Base-by-base conservation (phyloP, 2,113 vertebrate genomes). In the Manacus vitellinus region DNA sequence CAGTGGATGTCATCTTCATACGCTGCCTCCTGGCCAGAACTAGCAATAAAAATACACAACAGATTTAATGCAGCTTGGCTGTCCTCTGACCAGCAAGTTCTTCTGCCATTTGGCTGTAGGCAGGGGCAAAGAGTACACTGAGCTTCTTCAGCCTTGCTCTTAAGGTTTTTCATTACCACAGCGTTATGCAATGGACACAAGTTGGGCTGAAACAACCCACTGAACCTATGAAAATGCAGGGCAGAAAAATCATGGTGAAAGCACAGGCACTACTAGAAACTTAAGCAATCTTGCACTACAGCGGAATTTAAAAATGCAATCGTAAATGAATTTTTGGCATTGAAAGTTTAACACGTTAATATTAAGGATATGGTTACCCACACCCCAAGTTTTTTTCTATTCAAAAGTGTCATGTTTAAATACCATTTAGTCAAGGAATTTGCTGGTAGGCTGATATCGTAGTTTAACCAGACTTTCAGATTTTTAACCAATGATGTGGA, bases 11-110 rank as follows among this genome's bases (percentile, higher is more conserved):
- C 85, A 86, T 90, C 78, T 77, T 80, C 13, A 3, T 80, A n/a
- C 55, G 39, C 30, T 72, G 56, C 85, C 79, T 84, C 87, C 88
- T 44, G 55, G 95, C 39, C 55, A 90, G 72, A 88, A 28, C 23
- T 58, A 94, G 54, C 37, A 88, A 54, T 65, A 71, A 88, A 85
- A 93, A 71, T 49, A 27, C 43, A 63, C 52, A 75, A 47, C 25
- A 68, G 51, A 80, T 63, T 71, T 83, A 73, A 90, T 61, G 71
- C 11, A 16, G 56, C 35, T 83, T 94, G 59, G 27, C 82, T 92
- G 78, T 86, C 63, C 39, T 77, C 68, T 93, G 79, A 83, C 47
- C 75, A 86, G 21, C n/a, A 52, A 83, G 75, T 31, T 85, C 21
- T 65, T 78, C 56, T 85, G 71, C 62, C 46, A 66, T 39, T 43